Base-by-base conservation (phyloP, 2,797 vertebrate species). In the Falco berigora region DNA sequence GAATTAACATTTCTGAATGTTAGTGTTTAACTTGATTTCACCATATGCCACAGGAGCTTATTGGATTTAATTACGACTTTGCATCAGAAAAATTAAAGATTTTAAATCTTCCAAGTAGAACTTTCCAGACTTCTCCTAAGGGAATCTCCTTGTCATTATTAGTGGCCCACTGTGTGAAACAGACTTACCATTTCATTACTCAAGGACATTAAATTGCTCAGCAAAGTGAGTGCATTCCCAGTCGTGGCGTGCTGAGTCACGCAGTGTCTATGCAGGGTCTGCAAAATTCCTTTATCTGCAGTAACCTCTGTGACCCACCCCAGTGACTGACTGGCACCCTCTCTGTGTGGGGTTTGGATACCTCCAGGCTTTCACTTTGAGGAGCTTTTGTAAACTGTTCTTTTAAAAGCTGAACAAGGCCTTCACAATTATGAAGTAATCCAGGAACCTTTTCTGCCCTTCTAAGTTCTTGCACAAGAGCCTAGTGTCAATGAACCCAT, bases 221-320 rank as follows among this genome's bases (percentile, higher is more conserved):
- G 90, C 59, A 25, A 85, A 85, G 13, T 42, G 76, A 94, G 78
- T 38, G 94, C 94, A 82, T 86, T 96, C 90, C 69, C 58, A 53
- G 5, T 91, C 93, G 83, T 58, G 15, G 92, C 89, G 23, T 92
- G 95, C 92, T 91, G 27, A 78, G 97, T 97, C 97, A 96, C 92
- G 97, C 97, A 95, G 96, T 71, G 46, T 93, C 92, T 95, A 88
- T 88, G 78, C 92, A 67, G 77, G n/a, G 73, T 95, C 95, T 96
- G 91, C 95, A 96, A 95, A 97, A 97, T 96, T 95, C 96, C 95
- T 98, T 98, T 98, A 96, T 98, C 97, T 96, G 72, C 18, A 4
- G 92, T 97, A 96, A 97, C 97, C 97, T 95, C 94, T 93, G 92
- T 97, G 98, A 98, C 98, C 98, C 93, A 95, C 72, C 72, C 94